Evolutionary conservation across 92 coral and sea anemone species (phyloP).

Genomic region (Desmophyllum pertusum): DNA sequence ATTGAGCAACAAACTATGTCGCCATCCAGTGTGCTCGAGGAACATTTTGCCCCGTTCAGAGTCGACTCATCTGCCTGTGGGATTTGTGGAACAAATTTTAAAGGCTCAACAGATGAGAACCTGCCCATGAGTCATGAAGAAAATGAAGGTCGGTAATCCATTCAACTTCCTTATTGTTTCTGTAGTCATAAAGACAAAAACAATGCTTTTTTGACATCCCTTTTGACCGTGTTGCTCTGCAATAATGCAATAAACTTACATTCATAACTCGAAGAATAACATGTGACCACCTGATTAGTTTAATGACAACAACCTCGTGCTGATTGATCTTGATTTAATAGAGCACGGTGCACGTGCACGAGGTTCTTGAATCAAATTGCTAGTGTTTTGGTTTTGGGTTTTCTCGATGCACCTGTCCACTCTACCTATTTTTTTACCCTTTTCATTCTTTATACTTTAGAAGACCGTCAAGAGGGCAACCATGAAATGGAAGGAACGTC

Average conservation of each 20-base stretch:
- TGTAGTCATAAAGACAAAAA: background rate
- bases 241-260: background rate
- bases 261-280: background rate
- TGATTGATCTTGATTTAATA: no score
- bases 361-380: no score
- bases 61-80: slow-evolving; percentile 77
- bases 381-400: no score
- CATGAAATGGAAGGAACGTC: background rate
- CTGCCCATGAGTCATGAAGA: background rate
- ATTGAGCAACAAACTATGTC: background rate
- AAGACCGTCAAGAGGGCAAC: background rate
- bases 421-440: background rate
- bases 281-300: no score
- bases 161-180: background rate
- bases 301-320: no score
- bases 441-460: background rate
- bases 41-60: slow-evolving; percentile 62
- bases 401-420: no score
- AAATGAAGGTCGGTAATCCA: slow-evolving; percentile 3
- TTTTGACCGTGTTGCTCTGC: background rate
- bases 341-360: no score
- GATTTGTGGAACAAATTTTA: slow-evolving; percentile 70
- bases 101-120: background rate
- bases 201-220: no score
- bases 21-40: slow-evolving; percentile 17